Conservation (phyloP, 2,888 invertebrate species). For the Corythucha ciliata region DNA sequence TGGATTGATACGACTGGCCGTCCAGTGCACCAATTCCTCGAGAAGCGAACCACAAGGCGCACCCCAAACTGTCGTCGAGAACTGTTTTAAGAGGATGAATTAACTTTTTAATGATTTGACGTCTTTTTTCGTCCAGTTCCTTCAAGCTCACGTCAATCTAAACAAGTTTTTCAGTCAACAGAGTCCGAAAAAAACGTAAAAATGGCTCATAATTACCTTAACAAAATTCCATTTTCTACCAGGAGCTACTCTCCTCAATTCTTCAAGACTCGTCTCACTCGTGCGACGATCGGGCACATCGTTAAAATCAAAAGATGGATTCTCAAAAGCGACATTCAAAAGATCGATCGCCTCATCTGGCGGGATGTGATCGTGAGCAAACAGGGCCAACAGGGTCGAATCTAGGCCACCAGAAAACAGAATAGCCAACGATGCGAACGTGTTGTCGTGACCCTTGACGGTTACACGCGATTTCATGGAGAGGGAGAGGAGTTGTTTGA, state of each 20-base stretch:
- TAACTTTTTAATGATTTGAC: constrained; percentile 57
- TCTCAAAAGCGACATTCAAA: constrained; percentile 87
- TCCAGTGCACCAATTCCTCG: constrained; percentile 51
- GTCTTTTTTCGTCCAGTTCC: constrained; percentile 53
- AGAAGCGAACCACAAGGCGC: constrained; percentile 94
- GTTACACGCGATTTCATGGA: no score
- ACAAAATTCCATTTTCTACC: constrained; percentile 72
- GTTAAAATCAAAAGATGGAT: constrained; percentile 30
- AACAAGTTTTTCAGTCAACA: constrained; percentile 16
- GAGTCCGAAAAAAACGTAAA: constrained; percentile 4
- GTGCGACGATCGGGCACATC: constrained; percentile 75
- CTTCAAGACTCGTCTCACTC: constrained; percentile 58
- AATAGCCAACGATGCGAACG: no score
- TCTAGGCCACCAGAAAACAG: constrained; percentile 98
- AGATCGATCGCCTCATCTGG: constrained; percentile 69
- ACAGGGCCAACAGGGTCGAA: constrained; percentile 77
- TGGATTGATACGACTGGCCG: constrained; percentile 45
- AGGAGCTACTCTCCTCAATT: constrained; percentile 60
- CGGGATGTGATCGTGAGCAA: constrained; percentile 62
- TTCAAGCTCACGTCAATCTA: constrained; percentile 58
- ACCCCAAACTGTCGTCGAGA: constrained; percentile 91
- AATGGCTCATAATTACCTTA: constrained; percentile 45
- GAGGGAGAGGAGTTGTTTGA: no score
- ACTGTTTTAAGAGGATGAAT: constrained; percentile 79
- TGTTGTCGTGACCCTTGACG: no score